Evolutionary conservation across 2,113 vertebrate genomes (phyloP).

Genomic region (Bubo scandiacus): DNA sequence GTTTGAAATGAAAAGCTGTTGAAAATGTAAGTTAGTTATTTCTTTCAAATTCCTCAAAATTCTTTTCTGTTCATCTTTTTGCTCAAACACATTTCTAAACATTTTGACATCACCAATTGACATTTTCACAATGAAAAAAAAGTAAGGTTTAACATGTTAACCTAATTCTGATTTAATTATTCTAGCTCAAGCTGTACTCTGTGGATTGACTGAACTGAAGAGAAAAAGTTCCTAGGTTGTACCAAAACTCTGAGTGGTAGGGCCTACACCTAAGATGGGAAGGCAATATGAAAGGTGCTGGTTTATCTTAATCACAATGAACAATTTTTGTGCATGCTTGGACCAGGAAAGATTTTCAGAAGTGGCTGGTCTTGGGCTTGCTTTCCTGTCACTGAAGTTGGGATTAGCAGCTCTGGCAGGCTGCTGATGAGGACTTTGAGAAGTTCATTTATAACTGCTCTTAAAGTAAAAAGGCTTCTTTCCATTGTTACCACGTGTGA

Average conservation of each 20-base stretch:
- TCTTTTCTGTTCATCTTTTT: neutral
- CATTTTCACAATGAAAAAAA: neutral
- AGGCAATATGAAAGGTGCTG: neutral
- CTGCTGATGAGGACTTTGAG: neutral
- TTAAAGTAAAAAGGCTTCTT: neutral
- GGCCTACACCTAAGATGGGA: neutral
- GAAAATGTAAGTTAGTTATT: neutral
- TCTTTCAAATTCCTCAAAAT: neutral
- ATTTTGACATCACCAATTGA: neutral
- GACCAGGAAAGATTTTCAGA: neutral
- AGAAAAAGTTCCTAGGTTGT: neutral
- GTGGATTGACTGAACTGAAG: neutral
- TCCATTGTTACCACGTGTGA: accelerated
- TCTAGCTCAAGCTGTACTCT: neutral
- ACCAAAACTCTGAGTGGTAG: too few species aligned
- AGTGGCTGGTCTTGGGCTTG: neutral
- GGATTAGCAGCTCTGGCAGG: neutral
- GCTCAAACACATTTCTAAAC: neutral
- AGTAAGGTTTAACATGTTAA: neutral
- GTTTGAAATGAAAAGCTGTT: neutral
- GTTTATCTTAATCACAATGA: neutral
- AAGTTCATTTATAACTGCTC: neutral
- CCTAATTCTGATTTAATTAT: neutral
- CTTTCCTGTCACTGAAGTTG: neutral
- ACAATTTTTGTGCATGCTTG: accelerated